These are phyloP conservation scores for Xestia sexstrigata DNA, from an alignment of 2,888 invertebrate species.

Conservation along the genomic window DNA sequence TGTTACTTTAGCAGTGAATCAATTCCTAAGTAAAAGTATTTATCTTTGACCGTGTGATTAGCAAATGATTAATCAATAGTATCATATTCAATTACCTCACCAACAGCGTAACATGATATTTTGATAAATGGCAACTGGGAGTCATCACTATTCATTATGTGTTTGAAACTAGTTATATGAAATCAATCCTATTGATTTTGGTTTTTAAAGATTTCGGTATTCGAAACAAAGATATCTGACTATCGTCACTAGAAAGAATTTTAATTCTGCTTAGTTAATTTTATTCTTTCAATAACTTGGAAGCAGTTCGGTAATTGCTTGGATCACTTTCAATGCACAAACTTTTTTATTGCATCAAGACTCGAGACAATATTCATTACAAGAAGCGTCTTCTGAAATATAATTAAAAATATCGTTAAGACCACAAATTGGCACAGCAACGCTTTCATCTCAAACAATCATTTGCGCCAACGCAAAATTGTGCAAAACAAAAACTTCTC, in stretches of 20 bases:
- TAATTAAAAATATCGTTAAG: constrained; percentile 23
- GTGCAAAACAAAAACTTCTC: constrained; percentile 41
- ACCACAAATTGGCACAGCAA: constrained; percentile 12
- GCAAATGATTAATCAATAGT: background rate
- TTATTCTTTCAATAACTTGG: too few species aligned
- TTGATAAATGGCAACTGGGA: background rate
- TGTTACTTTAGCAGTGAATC: background rate
- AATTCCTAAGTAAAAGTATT: background rate
- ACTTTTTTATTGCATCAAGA: background rate
- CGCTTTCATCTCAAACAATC: constrained; percentile 20
- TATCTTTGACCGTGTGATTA: background rate
- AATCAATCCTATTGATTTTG: background rate
- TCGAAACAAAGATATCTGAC: background rate
- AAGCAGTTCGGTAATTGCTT: background rate
- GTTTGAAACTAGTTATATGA: background rate
- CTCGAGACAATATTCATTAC: background rate
- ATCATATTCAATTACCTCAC: constrained; percentile 6
- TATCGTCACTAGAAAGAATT: background rate
- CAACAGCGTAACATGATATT: constrained; percentile 3
- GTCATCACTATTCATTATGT: constrained; percentile 13
- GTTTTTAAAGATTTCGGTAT: background rate
- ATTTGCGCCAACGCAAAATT: constrained; percentile 21
- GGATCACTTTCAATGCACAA: background rate
- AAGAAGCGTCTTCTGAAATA: constrained; percentile 6
- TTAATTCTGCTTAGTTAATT: background rate